Conservation (phyloP, 2,113 vertebrate species). For the Zosterops borbonicus region DNA sequence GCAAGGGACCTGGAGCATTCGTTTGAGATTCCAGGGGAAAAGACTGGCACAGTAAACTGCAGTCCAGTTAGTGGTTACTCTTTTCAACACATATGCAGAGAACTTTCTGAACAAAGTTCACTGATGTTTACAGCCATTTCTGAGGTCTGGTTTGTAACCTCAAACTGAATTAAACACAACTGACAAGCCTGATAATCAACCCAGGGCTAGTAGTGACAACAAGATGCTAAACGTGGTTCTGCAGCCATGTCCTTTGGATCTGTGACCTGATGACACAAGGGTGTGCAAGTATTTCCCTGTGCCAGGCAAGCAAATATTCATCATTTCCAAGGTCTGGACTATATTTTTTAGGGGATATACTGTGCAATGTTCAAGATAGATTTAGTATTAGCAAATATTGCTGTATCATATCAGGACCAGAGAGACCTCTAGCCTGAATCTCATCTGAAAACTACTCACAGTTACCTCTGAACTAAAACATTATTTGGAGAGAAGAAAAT, state of each 20-base stretch:
- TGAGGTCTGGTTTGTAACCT: background rate
- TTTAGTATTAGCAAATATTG: background rate
- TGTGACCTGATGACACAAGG: rapidly evolving
- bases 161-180: background rate
- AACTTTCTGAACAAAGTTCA: background rate
- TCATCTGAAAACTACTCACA: background rate
- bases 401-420: background rate
- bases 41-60: background rate
- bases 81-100: background rate
- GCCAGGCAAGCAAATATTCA: background rate
- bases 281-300: background rate
- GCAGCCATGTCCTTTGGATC: rapidly evolving
- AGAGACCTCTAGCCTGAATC: background rate
- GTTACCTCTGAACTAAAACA: background rate
- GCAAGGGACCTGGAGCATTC: background rate
- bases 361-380: background rate
- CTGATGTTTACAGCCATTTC: background rate
- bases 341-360: background rate
- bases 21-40: background rate
- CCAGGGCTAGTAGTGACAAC: rapidly evolving
- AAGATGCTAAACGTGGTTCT: background rate
- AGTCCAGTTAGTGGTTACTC: background rate
- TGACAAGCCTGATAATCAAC: background rate
- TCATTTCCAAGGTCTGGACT: rapidly evolving
- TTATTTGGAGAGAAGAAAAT: background rate